Conservation (phyloP, 2,113 vertebrate genomes). For the Rhinogobius similis region DNA sequence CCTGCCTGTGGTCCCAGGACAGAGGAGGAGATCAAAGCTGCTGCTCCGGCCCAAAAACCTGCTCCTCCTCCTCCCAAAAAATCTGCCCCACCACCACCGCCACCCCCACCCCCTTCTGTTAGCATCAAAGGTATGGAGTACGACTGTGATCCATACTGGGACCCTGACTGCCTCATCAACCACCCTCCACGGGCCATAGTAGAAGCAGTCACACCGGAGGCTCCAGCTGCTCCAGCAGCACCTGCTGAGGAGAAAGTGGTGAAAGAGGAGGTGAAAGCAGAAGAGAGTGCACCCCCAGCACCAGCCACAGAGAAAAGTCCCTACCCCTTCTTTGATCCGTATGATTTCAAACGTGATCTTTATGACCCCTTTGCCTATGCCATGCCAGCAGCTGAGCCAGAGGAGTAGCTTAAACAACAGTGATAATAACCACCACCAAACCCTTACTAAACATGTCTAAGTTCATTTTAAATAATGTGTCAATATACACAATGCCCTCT, state of each 20-base stretch:
- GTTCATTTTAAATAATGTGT: not conserved
- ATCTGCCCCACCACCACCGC: slow-evolving; percentile 37
- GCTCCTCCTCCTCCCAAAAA: slow-evolving; percentile 39
- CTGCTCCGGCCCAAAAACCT: not conserved
- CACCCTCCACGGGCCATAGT: slow-evolving; percentile 53
- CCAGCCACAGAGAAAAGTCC: slow-evolving; percentile 7
- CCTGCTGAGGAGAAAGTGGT: slow-evolving; percentile 32
- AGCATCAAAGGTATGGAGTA: slow-evolving; percentile 67
- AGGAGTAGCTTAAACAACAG: slow-evolving; percentile 27
- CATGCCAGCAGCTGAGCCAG: slow-evolving; percentile 37
- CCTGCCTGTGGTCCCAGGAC: slow-evolving; percentile 54
- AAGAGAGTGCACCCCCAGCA: slow-evolving; percentile 30
- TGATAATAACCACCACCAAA: not conserved
- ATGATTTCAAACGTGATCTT: slow-evolving; percentile 69
- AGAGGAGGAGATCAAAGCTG: slow-evolving; percentile 51
- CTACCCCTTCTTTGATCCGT: slow-evolving; percentile 52
- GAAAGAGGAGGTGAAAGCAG: slow-evolving; percentile 23
- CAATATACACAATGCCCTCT: not conserved
- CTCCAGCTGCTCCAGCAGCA: slow-evolving; percentile 12
- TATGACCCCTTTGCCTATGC: slow-evolving; percentile 64
- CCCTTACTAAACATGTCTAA: not conserved
- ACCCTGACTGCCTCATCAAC: slow-evolving; percentile 76
- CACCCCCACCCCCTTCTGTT: slow-evolving; percentile 30
- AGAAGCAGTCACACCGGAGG: slow-evolving; percentile 8
- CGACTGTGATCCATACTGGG: slow-evolving; percentile 78